phyloP scores from a whole-genome alignment of 2,797 vertebrate genomes.

The Anomalospiza imberbis region DNA sequence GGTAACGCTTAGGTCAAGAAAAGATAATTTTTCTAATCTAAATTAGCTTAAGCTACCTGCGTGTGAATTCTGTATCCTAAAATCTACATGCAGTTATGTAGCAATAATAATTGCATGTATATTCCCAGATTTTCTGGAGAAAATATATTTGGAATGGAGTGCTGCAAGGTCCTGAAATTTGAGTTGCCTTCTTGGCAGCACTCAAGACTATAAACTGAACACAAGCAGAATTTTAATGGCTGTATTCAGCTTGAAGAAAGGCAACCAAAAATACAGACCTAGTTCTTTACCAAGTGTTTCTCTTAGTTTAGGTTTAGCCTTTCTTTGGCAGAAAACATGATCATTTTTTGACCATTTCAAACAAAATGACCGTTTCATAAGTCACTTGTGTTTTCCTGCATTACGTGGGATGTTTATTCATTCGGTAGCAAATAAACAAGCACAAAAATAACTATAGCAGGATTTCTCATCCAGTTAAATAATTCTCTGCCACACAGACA shows the following conservation, averaged over 20 bases:
- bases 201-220: not conserved
- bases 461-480: not conserved
- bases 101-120: not conserved
- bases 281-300: not conserved
- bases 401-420: not conserved
- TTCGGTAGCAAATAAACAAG: not conserved
- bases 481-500: not conserved
- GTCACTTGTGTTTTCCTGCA: not conserved
- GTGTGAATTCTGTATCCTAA: not conserved
- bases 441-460: not conserved
- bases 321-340: not conserved
- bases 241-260: not conserved
- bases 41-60: not conserved
- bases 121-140: not conserved
- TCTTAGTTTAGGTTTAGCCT: not conserved
- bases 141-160: not conserved
- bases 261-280: not conserved
- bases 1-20: not conserved
- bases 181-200: not conserved
- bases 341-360: not conserved
- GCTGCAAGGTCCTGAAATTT: not conserved
- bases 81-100: not conserved
- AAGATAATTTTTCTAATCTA: not conserved
- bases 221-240: slow-evolving; percentile 1
- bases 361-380: not conserved